A percentile compares a stretch with the other conserved stretches of the same genome.
These are phyloP conservation scores for Drosophila cyrtoloma DNA, from an alignment of 2,888 invertebrate species.

Conservation along the genomic window DNA sequence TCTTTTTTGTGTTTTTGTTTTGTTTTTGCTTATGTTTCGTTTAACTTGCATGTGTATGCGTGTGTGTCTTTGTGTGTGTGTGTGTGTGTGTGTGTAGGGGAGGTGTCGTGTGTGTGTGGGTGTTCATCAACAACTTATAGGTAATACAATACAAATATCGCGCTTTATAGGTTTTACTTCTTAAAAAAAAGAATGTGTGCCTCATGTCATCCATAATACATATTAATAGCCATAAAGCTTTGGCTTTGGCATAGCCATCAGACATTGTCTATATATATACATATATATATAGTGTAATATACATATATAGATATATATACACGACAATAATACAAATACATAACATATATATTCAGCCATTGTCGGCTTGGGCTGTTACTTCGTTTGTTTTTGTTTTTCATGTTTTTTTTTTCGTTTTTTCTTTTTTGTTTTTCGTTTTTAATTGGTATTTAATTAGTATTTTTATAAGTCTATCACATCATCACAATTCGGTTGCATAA, in stretches of 20 bases:
- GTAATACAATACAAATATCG: slow-evolving; percentile 79
- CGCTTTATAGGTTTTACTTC: slow-evolving; percentile 70
- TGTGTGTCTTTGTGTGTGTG: background rate
- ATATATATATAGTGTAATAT: slow-evolving; percentile 13
- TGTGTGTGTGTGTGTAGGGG: background rate
- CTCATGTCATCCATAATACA: slow-evolving; percentile 84
- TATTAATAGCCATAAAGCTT: slow-evolving; percentile 63
- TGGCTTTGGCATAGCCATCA: slow-evolving; percentile 47
- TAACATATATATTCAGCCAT: slow-evolving; percentile 47
- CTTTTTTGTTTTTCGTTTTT: slow-evolving; percentile 42
- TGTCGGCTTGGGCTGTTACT: slow-evolving; percentile 38
- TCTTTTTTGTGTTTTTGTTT: slow-evolving; percentile 54
- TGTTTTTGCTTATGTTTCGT: slow-evolving; percentile 26
- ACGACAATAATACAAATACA: slow-evolving; percentile 67
- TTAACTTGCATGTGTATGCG: slow-evolving; percentile 44
- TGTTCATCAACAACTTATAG: slow-evolving; percentile 75
- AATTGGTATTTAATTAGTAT: slow-evolving; percentile 74
- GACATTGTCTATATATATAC: slow-evolving; percentile 52
- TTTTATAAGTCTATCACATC: slow-evolving; percentile 84
- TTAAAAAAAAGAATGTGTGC: slow-evolving; percentile 81
- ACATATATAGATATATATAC: slow-evolving; percentile 29
- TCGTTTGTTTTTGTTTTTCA: slow-evolving; percentile 20
- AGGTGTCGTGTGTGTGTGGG: slow-evolving; percentile 20
- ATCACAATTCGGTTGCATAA: slow-evolving; percentile 83
- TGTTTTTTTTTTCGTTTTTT: slow-evolving; percentile 13